Base-by-base conservation (phyloP, 1,140 invertebrate genomes). In the Whitmania pigra region DNA sequence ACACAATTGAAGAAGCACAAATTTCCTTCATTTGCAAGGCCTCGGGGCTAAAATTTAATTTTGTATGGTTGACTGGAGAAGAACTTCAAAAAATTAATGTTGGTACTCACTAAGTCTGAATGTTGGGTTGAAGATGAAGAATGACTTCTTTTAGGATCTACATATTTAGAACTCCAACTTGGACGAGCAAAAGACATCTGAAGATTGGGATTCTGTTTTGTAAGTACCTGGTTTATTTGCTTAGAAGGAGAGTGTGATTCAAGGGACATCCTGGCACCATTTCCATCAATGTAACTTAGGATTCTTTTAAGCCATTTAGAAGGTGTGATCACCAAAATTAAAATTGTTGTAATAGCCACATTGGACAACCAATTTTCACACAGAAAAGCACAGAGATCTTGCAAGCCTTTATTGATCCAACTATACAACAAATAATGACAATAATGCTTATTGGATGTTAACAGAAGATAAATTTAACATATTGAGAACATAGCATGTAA, bases 1-100 rank as follows among this genome's bases (percentile, higher is more conserved):
- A 63, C 57, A n/a, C 57, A 63, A 20, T 63, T 63, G 57, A 63
- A 63, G 29, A 63, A 63, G 18, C 57, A 63, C 22, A 63, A 31
- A 20, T 63, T 63, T 31, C 29, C 57, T 20, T 25, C 29, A n/a
- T 63, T 63, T 20, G 11, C 29, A 22, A 63, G 29, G 29, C 57
- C 57, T 25, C 15, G 11, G 3, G 57, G 57, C 29, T 63, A 13
- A 63, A 63, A 63, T 31, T 25, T 63, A 25, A 63, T 25, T 22
- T n/a, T 63, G 1, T 4, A n/a, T 18, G 1, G 20, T 4, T 7
- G 31, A 36, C 22, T 18, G 22, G 15, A 25, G 7, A 31, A 25
- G 5, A 15, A 15, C 22, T 63, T 63, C 11, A 25, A 63, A 31
- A 2, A 63, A 31, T 63, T 63, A 20, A 22, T 18, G 15, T 63